These are phyloP conservation scores for Setophaga petechia DNA, from an alignment of 2,113 vertebrate genomes.

Conservation along the genomic window DNA sequence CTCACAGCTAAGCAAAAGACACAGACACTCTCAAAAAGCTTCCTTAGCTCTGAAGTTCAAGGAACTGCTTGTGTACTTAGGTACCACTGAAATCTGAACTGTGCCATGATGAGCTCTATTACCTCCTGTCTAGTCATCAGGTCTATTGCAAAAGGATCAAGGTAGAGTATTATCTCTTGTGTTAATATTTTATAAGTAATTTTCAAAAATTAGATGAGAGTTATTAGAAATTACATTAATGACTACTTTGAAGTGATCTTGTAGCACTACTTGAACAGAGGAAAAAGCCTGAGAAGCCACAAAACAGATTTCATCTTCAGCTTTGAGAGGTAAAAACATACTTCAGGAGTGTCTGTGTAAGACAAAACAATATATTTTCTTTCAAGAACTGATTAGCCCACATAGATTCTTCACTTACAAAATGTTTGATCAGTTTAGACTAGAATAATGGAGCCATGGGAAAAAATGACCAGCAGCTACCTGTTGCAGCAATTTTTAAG, in stretches of 20 bases:
- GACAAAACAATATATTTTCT: not conserved
- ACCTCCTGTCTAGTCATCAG: not conserved
- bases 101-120: not conserved
- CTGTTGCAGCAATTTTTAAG: not conserved
- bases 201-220: not conserved
- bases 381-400: not conserved
- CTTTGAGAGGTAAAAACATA: not conserved
- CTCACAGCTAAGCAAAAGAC: not conserved
- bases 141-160: not conserved
- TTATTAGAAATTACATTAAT: not conserved
- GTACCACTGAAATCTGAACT: not conserved
- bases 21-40: not conserved
- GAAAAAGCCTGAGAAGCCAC: not conserved
- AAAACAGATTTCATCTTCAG: not conserved
- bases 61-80: not conserved
- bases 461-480: not conserved
- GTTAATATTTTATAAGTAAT: not conserved
- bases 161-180: not conserved
- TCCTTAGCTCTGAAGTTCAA: not conserved
- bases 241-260: not conserved
- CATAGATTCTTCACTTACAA: not conserved
- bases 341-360: not conserved
- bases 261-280: not conserved
- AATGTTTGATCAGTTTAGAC: not conserved
- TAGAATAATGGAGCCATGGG: not conserved